phyloP scores from a whole-genome alignment of 2,888 invertebrate species.

The Uropetala carovei region DNA sequence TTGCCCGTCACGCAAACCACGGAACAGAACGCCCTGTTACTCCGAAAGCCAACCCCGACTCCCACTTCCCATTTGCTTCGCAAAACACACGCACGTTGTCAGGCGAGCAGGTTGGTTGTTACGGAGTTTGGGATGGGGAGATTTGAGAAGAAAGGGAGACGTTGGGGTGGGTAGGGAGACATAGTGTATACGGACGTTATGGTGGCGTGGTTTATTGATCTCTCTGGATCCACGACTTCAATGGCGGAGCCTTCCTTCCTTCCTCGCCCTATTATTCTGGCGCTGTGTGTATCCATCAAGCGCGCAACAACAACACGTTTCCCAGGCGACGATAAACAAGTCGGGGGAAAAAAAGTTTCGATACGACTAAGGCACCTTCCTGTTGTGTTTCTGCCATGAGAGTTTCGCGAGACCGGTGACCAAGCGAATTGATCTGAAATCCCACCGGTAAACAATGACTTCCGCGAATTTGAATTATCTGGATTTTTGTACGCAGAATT shows the following conservation, averaged over 20 bases:
- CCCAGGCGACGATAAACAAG: neutral
- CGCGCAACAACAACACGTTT: neutral
- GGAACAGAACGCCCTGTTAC: neutral
- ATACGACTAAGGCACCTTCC: neutral
- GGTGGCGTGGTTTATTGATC: constrained; percentile 1
- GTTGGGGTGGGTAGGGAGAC: neutral
- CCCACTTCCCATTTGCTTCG: neutral
- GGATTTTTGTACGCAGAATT: too few relatives aligned
- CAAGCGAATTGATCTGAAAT: neutral
- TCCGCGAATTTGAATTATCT: neutral
- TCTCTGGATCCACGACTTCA: neutral
- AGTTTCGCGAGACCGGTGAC: neutral
- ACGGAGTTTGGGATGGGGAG: neutral
- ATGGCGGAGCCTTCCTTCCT: too few relatives aligned
- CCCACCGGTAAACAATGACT: neutral
- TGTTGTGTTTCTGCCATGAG: neutral
- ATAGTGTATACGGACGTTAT: neutral
- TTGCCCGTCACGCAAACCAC: neutral
- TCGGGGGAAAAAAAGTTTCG: neutral
- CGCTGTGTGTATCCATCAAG: neutral
- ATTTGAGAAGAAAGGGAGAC: neutral
- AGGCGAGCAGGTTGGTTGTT: too few relatives aligned
- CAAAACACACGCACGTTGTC: neutral
- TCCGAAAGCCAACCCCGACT: neutral
- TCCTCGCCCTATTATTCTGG: neutral